Base-by-base conservation (phyloP, 1,140 invertebrate genomes). In the Streblospio benedicti region DNA sequence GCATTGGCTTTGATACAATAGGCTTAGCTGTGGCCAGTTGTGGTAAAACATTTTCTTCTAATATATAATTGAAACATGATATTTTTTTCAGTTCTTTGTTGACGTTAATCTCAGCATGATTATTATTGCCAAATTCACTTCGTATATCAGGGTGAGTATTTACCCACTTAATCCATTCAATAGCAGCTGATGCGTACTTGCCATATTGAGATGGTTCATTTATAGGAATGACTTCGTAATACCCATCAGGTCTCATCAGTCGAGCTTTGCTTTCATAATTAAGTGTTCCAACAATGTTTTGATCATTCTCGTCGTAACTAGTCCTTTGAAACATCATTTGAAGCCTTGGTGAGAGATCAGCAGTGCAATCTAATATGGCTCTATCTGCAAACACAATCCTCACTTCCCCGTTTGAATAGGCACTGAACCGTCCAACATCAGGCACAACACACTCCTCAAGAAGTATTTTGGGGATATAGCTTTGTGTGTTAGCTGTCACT, bases 31-130 rank as follows among this genome's bases (percentile, higher is more conserved):
- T n/a, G n/a, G n/a, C n/a, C n/a, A n/a, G n/a, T n/a, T n/a, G n/a
- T n/a, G n/a, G n/a, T n/a, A n/a, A n/a, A n/a, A n/a, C n/a, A n/a
- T n/a, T n/a, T n/a, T n/a, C n/a, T n/a, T n/a, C n/a, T n/a, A n/a
- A n/a, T n/a, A 53, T 53, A 53, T 32, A 53, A 30, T 53, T 53
- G 27, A 53, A 53, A 25, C 51, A 53, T 18, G 20, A 20, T 23
- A 53, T 53, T 30, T 53, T 53, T 20, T 53, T 53, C 51, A 53
- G 51, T 32, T 53, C 51, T 6, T 3, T 30, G 16, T 27, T 32
- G 31, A 53, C 51, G 2, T 23, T 9, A 3, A 32, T 20, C 12
- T 20, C 6, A 9, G 6, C 23, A 2, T 53, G 27, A 12, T 27
- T 5, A 30, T 53, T 32, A n/a, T 53, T 31, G 51, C 9, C 5